Evolutionary conservation across 2,113 vertebrate genomes (phyloP).

Genomic region (Morone chrysops): DNA sequence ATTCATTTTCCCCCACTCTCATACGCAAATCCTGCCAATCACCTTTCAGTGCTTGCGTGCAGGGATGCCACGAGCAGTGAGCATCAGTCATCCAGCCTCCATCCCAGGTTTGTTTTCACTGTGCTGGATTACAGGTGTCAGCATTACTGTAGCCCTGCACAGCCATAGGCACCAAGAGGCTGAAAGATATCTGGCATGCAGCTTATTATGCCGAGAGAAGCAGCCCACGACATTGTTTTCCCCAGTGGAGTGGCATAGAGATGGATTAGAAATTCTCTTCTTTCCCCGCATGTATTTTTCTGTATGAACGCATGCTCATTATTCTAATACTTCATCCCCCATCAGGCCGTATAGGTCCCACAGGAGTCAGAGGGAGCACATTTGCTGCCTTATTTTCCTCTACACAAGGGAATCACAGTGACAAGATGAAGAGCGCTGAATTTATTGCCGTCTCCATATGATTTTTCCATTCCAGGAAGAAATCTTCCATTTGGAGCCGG

Average conservation of each 20-base stretch:
- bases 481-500: conserved; percentile 95
- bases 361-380: conserved; percentile 64
- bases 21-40: conserved; percentile 74
- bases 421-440: conserved; percentile 76
- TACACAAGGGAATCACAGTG: conserved; percentile 68
- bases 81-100: conserved; percentile 74
- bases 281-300: conserved; percentile 76
- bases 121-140: conserved; percentile 75
- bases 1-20: conserved; percentile 55
- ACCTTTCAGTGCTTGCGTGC: conserved; percentile 52
- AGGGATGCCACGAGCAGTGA: conserved; percentile 57
- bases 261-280: conserved; percentile 65
- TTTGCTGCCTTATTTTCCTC: conserved; percentile 59
- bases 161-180: conserved; percentile 52
- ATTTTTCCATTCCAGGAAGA: conserved; percentile 90
- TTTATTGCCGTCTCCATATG: conserved; percentile 73
- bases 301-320: conserved; percentile 75
- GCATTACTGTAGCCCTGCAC: conserved; percentile 39
- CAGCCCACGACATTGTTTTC: conserved; percentile 50
- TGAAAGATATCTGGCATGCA: conserved; percentile 62
- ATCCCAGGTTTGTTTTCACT: conserved; percentile 61
- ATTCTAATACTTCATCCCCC: conserved; percentile 73
- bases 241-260: conserved; percentile 37
- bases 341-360: conserved; percentile 65
- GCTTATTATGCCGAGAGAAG: conserved; percentile 60